Base-by-base conservation (phyloP, 2,888 invertebrate species). In the Caenorhabditis virilis region DNA sequence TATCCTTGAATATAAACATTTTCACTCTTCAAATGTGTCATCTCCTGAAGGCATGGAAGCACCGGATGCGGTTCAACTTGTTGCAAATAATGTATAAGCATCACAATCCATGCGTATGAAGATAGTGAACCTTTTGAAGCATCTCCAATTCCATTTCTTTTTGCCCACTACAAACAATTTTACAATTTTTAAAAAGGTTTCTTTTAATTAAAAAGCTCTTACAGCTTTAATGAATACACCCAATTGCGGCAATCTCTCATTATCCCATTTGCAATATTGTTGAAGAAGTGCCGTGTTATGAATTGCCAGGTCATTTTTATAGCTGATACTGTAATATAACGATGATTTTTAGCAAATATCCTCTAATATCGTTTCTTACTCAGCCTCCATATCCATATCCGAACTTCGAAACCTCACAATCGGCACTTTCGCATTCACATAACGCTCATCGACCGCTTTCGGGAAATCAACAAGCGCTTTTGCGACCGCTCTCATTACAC, bases 101-200 rank as follows among this genome's bases (percentile, higher is more conserved):
- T 87, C 42, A 88, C 79, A 63, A 87, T 86, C 82, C 88, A 88
- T 20, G 87, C 88, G 78, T 88, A 88, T 1, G 88, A 88, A 16
- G 88, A 88, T 26, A 88, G 83, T 59, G 87, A 87, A 25, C 88
- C 88, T 62, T 86, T 84, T 1, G 88, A 87, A 0, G 88, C 88
- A 83, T 88, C 88, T 38, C 88, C 87, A 36, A 72, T 65, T 39
- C 67, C 69, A 33, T 65, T 58, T 23, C 65, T 23, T 33, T 72
- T 72, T 7, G 72, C 69, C 72, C 72, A 72, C 62, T 66, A 30
- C 26, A 65, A 55, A 16, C 3, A 18, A 4, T 35, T 36, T 4
- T 46, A 25, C 27, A 26, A 23, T 22, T 23, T 25, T n/a, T 22
- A 15, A 43, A 23, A 43, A 5, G 15, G 20, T 7, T 23, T 22